These are phyloP conservation scores for Hedya salicella DNA, from an alignment of 2,888 invertebrate genomes.

Conservation along the genomic window DNA sequence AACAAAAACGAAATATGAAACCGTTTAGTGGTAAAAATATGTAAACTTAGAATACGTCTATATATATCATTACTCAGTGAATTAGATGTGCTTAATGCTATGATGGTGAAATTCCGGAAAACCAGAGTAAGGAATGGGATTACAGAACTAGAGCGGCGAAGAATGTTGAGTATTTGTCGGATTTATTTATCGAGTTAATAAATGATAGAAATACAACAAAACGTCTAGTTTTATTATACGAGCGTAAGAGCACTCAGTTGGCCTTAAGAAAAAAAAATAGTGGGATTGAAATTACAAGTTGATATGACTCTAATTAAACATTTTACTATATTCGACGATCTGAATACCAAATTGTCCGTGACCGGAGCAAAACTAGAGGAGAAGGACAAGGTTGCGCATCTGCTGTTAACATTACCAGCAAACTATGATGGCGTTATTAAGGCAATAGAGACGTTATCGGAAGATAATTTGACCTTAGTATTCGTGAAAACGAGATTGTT, in stretches of 20 bases:
- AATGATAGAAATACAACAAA: constrained; percentile 37
- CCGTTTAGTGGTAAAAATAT: constrained; percentile 48
- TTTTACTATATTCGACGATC: constrained; percentile 1
- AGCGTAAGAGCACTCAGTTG: constrained; percentile 48
- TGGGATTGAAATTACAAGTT: constrained; percentile 45
- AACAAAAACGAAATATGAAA: constrained; percentile 46
- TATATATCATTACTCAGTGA: constrained; percentile 48
- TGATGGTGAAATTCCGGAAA: constrained; percentile 37
- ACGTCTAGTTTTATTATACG: constrained; percentile 45
- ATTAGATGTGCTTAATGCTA: constrained; percentile 50
- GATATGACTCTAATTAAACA: constrained; percentile 45
- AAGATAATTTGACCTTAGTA: constrained; percentile 55
- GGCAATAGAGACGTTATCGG: constrained; percentile 59
- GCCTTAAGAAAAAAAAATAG: constrained; percentile 47
- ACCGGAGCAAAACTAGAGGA: constrained; percentile 60
- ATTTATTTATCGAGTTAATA: constrained; percentile 43
- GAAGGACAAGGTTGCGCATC: constrained; percentile 58
- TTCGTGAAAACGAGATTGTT: constrained; percentile 58
- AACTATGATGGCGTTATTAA: constrained; percentile 60
- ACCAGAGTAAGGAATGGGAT: constrained; percentile 34
- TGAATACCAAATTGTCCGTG: constrained; percentile 32
- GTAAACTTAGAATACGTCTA: constrained; percentile 52
- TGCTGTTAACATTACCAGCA: constrained; percentile 60
- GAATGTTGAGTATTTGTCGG: constrained; percentile 45
- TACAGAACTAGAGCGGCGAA: constrained; percentile 46